Percentiles rank a stretch among this genome's conserved stretches.
These are phyloP conservation scores for Muschampia plurimacula DNA, from an alignment of 2,888 invertebrate species.

Conservation along the genomic window DNA sequence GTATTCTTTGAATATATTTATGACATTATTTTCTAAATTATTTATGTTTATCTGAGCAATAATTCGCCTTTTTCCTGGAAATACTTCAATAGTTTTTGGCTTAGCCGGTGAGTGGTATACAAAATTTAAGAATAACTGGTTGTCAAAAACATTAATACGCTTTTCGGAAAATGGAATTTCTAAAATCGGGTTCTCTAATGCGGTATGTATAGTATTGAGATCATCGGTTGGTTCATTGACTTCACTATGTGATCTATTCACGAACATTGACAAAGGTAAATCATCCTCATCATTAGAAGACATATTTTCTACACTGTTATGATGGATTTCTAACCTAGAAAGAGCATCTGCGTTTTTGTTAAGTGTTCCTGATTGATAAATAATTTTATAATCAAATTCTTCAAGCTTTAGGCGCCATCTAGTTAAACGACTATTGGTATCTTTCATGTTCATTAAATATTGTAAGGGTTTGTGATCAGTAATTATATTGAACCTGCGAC, in stretches of 20 bases:
- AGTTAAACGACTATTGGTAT: constrained; percentile 27
- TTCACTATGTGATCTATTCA: not conserved
- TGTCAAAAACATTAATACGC: constrained; percentile 8
- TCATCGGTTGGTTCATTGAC: not conserved
- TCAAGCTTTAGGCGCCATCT: constrained; percentile 19
- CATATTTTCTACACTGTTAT: not conserved
- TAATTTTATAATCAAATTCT: constrained; percentile 1
- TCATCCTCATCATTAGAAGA: constrained; percentile 6
- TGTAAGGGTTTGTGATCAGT: constrained; percentile 8
- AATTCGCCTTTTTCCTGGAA: constrained; percentile 1
- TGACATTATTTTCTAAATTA: not conserved
- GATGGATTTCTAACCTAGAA: constrained; percentile 1
- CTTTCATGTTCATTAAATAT: constrained; percentile 28
- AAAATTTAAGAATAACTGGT: constrained; percentile 8
- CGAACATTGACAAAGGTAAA: constrained; percentile 5
- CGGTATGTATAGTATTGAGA: not conserved
- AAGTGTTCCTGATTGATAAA: constrained; percentile 1
- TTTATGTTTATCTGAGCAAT: not conserved
- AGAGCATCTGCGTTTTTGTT: constrained; percentile 10
- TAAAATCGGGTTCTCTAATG: constrained; percentile 4
- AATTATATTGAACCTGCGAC: no score
- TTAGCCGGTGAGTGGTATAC: not conserved
- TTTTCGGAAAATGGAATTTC: constrained; percentile 9
- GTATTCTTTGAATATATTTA: no score
- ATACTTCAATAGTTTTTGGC: not conserved